phyloP scores from a whole-genome alignment of 2,113 vertebrate genomes.

The Noturus placidus region DNA sequence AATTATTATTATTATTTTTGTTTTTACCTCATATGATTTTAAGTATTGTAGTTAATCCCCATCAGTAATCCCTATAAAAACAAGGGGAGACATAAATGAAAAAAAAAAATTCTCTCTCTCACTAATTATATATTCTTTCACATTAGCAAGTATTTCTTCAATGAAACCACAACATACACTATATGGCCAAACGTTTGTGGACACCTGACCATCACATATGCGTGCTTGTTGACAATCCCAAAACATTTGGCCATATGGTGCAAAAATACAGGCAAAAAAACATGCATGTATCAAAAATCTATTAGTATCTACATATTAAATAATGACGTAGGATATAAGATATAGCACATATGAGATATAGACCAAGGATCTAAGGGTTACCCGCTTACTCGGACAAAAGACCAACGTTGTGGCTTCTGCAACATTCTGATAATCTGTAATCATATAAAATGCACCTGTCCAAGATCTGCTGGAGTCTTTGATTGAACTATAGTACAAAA shows the following conservation, averaged over 20 bases:
- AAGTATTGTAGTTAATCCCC: not conserved
- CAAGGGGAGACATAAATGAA: not conserved
- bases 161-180: not conserved
- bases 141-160: not conserved
- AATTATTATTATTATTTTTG: not conserved
- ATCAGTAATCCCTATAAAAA: not conserved
- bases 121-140: not conserved
- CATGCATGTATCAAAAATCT: not conserved
- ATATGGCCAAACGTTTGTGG: not conserved
- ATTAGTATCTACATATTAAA: not conserved
- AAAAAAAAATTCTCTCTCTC: not conserved
- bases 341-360: not conserved
- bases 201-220: not conserved
- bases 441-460: not conserved
- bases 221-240: not conserved
- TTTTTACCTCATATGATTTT: not conserved
- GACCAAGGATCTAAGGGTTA: not conserved
- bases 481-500: not conserved
- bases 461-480: not conserved
- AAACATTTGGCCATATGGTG: not conserved
- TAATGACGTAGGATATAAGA: not conserved
- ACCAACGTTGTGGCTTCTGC: not conserved
- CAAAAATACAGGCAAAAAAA: not conserved
- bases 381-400: slow-evolving; percentile 12
- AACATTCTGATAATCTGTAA: not conserved